Evolutionary conservation across 1,140 invertebrate species (phyloP).

Genomic region (Araneus ventricosus): DNA sequence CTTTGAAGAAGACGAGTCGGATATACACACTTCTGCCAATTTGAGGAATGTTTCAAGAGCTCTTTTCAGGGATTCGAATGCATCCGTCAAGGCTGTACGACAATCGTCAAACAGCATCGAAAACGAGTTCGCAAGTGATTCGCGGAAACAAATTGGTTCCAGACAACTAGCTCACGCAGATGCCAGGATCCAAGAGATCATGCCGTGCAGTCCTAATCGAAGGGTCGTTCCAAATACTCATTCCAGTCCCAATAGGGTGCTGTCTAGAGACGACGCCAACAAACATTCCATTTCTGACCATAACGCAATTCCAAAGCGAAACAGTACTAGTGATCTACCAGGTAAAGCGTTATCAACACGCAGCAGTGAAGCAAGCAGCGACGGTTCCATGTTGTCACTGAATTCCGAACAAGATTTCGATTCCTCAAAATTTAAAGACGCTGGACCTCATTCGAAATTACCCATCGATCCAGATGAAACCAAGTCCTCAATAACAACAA

Average conservation of each 20-base stretch:
- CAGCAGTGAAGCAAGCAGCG: neutral
- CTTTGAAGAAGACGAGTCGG: neutral
- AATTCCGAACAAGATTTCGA: slow-evolving; percentile 2
- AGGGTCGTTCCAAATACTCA: neutral
- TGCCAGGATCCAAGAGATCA: neutral
- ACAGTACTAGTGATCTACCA: neutral
- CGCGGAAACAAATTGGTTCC: neutral
- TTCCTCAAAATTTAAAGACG: neutral
- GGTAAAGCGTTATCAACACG: neutral
- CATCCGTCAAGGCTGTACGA: neutral
- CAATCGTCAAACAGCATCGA: neutral
- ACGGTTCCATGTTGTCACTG: neutral
- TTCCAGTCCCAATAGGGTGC: neutral
- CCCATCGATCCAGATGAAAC: neutral
- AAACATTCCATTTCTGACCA: neutral
- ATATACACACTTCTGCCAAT: neutral
- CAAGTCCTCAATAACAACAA: neutral
- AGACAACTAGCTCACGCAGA: neutral
- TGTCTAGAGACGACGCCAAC: neutral
- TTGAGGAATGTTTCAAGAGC: slow-evolving; percentile 11
- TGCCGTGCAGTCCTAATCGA: neutral
- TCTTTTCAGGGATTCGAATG: slow-evolving; percentile 21
- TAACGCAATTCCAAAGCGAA: neutral
- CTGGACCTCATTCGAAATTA: neutral
- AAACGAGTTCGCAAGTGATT: neutral